Evolutionary conservation across 92 coral and sea anemone species (phyloP), one percentile per base, ranked within the genome.

Genomic region (Heteractis magnifica): DNA sequence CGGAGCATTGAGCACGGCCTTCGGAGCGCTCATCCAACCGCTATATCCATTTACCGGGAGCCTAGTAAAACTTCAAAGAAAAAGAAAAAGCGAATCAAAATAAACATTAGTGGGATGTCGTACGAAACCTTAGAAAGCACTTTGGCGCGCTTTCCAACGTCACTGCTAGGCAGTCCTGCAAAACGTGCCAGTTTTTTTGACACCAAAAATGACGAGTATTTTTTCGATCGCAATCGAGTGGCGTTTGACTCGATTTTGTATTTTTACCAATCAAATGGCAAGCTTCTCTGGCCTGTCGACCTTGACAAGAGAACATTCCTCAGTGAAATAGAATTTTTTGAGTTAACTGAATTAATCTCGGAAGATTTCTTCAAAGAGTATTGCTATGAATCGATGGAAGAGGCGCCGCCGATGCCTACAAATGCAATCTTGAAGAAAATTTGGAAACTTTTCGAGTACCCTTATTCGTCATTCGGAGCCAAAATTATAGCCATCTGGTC

Each of bases 41-140:
- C 89, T 14, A 84, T 88, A 26, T 71, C 91, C 0, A 79, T 83
- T n/a, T 73, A 83, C 75, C 91, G 83, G 23, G 94, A 87, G 20
- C 75, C 83, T 41, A n/a, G n/a, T n/a, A 90, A 88, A 51, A 49
- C 90, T 10, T 62, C 92, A 26, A 92, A 90, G 86, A 81, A 90
- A 78, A 88, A 93, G 56, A 93, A 89, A 86, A 85, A 88, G 10
- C 79, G 97, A 8, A 90, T 95, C 50, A 88, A 82, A 79, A 94
- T 97, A 49, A 97, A 97, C 79, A 93, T 97, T 14, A 88, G 98
- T 56, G 99, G 99, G 75, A 92, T 95, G 94, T 81, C 90, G n/a
- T 97, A 81, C 75, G 99, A 94, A 81, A 97, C 99, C 71, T 89
- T 94, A 4, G 99, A 97, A 81, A 89, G 95, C 51, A 97, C 99